phyloP scores from a whole-genome alignment of 1,140 invertebrate species.

The Drosophila chauvacae region DNA sequence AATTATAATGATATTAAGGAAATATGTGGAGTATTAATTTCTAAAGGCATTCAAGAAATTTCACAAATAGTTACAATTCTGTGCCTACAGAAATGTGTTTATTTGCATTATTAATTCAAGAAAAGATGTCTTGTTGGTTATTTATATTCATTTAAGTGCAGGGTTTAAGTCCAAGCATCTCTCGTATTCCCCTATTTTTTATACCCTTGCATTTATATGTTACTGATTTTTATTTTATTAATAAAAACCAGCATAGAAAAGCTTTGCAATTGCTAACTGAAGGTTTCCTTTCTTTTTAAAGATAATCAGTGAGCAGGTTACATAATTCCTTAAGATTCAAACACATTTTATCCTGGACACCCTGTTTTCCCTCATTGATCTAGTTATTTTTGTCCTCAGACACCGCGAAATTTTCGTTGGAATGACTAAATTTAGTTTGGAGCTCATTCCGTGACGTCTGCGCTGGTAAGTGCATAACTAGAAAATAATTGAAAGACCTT shows the following conservation, averaged over 20 bases:
- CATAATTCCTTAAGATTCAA: background rate
- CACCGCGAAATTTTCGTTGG: constrained; percentile 1
- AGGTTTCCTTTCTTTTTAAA: too few species aligned
- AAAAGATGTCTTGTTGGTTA: background rate
- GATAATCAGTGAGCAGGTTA: too few species aligned
- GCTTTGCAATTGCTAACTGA: too few species aligned
- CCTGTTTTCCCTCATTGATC: constrained; percentile 9
- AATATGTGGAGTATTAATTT: background rate
- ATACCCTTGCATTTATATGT: too few species aligned
- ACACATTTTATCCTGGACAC: background rate
- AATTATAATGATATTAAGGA: background rate
- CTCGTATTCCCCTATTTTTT: background rate
- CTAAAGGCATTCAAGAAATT: background rate
- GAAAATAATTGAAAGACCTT: constrained; percentile 54
- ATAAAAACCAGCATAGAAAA: too few species aligned
- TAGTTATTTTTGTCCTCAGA: constrained; percentile 1
- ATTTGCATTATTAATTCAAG: background rate
- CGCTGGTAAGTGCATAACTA: constrained; percentile 50
- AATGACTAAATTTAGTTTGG: constrained; percentile 47
- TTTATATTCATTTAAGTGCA: background rate
- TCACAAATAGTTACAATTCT: background rate
- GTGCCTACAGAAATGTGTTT: background rate
- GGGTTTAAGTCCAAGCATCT: too few species aligned
- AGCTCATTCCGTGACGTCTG: constrained; percentile 31
- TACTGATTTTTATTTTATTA: too few species aligned